phyloP scores from a whole-genome alignment of 2,113 vertebrate genomes.

The Phaetusa simplex region DNA sequence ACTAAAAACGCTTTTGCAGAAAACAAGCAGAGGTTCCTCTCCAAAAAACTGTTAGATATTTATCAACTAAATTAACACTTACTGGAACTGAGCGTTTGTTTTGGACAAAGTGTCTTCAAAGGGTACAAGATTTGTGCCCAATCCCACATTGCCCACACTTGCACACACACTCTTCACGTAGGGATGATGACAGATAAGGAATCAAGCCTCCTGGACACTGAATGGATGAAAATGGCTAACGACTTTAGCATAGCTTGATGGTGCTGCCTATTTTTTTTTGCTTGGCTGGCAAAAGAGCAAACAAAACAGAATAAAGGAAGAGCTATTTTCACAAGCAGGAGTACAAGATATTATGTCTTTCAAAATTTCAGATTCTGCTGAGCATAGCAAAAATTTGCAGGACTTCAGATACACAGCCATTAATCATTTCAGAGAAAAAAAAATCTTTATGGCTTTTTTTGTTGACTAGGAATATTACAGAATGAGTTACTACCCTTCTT shows the following conservation, averaged over 20 bases:
- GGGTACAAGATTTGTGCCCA: not conserved
- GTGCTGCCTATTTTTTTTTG: not conserved
- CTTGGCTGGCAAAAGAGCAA: conserved; percentile 28
- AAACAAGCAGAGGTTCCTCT: not conserved
- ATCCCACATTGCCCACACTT: not conserved
- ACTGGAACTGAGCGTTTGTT: not conserved
- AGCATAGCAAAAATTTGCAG: conserved; percentile 8
- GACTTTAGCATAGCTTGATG: not conserved
- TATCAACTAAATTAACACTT: conserved; percentile 10
- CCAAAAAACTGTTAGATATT: not conserved
- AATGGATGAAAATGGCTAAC: not conserved
- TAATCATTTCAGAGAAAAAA: not conserved
- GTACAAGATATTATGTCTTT: not conserved
- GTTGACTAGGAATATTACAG: not conserved
- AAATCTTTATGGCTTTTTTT: conserved; percentile 17
- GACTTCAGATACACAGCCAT: not conserved
- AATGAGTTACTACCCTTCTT: not conserved
- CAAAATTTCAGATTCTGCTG: conserved; percentile 9
- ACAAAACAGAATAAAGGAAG: conserved; percentile 16
- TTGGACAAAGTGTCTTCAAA: not conserved
- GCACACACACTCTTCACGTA: not conserved
- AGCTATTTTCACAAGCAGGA: not conserved
- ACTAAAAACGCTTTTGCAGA: not conserved
- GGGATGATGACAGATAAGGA: not conserved
- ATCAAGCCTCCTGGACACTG: not conserved